Conservation (phyloP, 2,888 invertebrate species). For the Dolichomitus sp. region DNA sequence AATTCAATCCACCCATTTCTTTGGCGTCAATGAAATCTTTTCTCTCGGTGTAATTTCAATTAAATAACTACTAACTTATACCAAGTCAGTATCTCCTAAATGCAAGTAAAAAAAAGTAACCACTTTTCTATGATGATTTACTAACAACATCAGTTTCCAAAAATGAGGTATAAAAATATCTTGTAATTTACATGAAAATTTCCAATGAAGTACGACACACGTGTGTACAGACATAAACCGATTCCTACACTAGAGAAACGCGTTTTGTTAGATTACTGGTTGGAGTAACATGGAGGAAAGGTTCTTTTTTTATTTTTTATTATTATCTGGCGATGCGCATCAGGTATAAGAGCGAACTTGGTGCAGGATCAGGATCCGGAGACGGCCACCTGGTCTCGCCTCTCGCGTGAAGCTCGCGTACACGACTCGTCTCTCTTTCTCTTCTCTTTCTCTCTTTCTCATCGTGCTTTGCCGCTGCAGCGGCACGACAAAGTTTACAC, state of each 20-base stretch:
- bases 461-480: slow-evolving; percentile 26
- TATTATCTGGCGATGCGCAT: slow-evolving; percentile 44
- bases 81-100: too few relatives aligned
- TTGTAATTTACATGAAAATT: not conserved
- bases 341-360: slow-evolving; percentile 55
- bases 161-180: not conserved
- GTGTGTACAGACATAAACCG: not conserved
- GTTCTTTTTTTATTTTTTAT: slow-evolving; percentile 27
- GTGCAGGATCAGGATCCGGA: slow-evolving; percentile 55
- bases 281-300: slow-evolving; percentile 7
- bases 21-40: too few relatives aligned
- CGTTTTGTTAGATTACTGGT: not conserved
- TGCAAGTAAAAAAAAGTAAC: too few relatives aligned
- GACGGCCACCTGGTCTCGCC: slow-evolving; percentile 67
- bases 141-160: not conserved
- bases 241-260: not conserved
- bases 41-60: too few relatives aligned
- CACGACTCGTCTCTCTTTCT: slow-evolving; percentile 44
- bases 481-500: slow-evolving; percentile 60
- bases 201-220: not conserved
- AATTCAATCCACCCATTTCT: too few relatives aligned
- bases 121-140: not conserved
- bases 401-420: slow-evolving; percentile 52
- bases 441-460: slow-evolving; percentile 39
- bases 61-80: too few relatives aligned